Evolutionary conservation across 1,140 invertebrate genomes (phyloP), one percentile per base, ranked within the genome.

Genomic region (Papilio polyxenes): DNA sequence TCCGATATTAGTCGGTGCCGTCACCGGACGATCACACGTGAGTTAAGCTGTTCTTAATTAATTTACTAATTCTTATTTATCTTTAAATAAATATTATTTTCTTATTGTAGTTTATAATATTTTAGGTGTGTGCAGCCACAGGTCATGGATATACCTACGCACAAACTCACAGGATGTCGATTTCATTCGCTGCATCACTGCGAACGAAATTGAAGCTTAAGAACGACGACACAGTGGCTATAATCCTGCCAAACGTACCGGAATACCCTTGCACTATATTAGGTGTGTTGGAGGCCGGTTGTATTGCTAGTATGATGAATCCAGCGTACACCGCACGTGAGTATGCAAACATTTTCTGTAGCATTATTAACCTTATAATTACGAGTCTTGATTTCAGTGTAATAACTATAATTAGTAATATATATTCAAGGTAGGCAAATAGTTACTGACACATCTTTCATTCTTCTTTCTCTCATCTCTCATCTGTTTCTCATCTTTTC

Each of bases 281-380:
- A 65, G 98, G 97, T 3, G 95, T 95, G 62, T 87, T 97, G 11
- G 96, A 97, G 86, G 96, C 97, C 17, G 98, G 97, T 0, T 95
- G 97, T 9, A 89, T 96, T 13, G 95, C 97, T 9, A 98, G 97
- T 40, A 96, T 97, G 3, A 95, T 97, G 17, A 98, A 98, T 94
- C 97, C 97, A 0, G 90, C 96, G 31, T 98, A 98, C 87, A 98
- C 97, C 11, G 86, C 96, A 87, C 96, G 98, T 98, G 78, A 87
- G 91, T 88, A 81, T 81, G 48, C 80, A 9, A 77, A n/a, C n/a
- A 44, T 80, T 44, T 77, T 49, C 62, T 74, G 17, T 8, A 11
- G 11, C 51, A 62, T 13, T 48, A 62, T 13, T 23, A 6, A 7
- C 11, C 49, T 20, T 48, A 37, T 51, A 62, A 65, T 49, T 48